A percentile compares a stretch with the other conserved stretches of the same genome.
These are phyloP conservation scores for Menidia beryllina DNA, from an alignment of 2,113 vertebrate species.

Conservation along the genomic window DNA sequence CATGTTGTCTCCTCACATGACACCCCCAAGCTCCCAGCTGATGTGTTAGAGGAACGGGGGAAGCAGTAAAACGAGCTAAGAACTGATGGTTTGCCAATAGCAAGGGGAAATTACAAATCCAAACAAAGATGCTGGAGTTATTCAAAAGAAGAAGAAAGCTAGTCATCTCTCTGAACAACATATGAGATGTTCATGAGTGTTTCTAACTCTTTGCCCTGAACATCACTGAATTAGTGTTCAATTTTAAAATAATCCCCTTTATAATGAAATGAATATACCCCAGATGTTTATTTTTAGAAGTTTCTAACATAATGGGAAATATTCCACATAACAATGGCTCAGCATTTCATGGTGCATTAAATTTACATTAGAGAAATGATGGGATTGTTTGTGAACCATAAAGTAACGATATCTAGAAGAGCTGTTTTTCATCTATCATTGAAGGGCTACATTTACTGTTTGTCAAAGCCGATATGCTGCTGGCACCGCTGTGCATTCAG, in stretches of 20 bases:
- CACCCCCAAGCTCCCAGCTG: conserved; percentile 46
- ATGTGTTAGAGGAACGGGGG: conserved; percentile 29
- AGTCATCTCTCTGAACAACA: not conserved
- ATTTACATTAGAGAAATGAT: too few relatives aligned
- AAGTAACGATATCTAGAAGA: not conserved
- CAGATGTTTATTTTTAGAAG: too few relatives aligned
- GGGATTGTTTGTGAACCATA: too few relatives aligned
- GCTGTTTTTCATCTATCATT: not conserved
- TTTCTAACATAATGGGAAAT: too few relatives aligned
- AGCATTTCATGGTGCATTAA: too few relatives aligned
- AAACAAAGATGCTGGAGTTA: not conserved
- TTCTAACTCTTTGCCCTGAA: not conserved
- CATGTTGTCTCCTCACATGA: conserved; percentile 69
- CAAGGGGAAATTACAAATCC: conserved; percentile 2
- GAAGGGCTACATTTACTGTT: not conserved
- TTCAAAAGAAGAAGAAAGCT: not conserved
- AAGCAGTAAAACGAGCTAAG: conserved; percentile 47
- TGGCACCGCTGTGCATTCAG: not conserved
- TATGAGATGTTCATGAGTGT: not conserved
- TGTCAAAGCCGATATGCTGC: not conserved
- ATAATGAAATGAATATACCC: too few relatives aligned
- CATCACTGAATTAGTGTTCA: too few relatives aligned
- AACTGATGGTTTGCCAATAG: not conserved
- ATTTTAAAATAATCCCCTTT: too few relatives aligned
- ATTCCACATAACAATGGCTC: too few relatives aligned